phyloP scores from a whole-genome alignment of 2,888 invertebrate species.

The Caenorhabditis japonica region DNA sequence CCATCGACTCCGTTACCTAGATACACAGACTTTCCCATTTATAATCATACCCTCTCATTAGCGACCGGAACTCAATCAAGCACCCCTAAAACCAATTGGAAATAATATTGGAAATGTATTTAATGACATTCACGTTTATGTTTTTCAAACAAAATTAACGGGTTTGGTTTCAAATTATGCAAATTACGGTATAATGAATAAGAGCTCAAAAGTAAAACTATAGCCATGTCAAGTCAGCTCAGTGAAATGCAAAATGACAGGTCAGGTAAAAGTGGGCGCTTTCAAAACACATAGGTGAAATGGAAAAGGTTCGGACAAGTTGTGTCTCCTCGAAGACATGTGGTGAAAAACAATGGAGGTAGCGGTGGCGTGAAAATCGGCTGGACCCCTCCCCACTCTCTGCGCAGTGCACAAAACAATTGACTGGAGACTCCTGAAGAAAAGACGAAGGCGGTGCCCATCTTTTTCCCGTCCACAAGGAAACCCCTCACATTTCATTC shows the following conservation, averaged over 20 bases:
- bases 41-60: constrained; percentile 9
- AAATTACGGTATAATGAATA: constrained; percentile 1
- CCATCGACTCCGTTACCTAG: constrained; percentile 9
- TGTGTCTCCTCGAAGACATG: constrained; percentile 6
- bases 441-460: constrained; percentile 40
- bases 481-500: constrained; percentile 52
- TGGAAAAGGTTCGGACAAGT: constrained; percentile 34
- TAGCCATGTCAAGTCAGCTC: too few species aligned
- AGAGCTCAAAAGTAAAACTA: constrained; percentile 13
- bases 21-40: constrained; percentile 4
- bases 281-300: constrained; percentile 27
- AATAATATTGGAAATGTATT: too few species aligned
- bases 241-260: too few species aligned
- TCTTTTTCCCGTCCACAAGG: constrained; percentile 39
- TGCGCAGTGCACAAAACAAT: constrained; percentile 48
- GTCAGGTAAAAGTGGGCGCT: too few species aligned
- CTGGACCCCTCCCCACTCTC: constrained; percentile 14
- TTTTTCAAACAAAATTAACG: too few species aligned
- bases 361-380: constrained; percentile 54
- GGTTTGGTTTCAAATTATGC: too few species aligned
- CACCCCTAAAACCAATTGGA: too few species aligned
- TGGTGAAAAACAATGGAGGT: constrained; percentile 44
- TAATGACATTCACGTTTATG: too few species aligned
- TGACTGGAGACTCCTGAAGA: constrained; percentile 48
- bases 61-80: too few species aligned